phyloP scores from a whole-genome alignment of 1,140 invertebrate species.

The Ericerus pela region DNA sequence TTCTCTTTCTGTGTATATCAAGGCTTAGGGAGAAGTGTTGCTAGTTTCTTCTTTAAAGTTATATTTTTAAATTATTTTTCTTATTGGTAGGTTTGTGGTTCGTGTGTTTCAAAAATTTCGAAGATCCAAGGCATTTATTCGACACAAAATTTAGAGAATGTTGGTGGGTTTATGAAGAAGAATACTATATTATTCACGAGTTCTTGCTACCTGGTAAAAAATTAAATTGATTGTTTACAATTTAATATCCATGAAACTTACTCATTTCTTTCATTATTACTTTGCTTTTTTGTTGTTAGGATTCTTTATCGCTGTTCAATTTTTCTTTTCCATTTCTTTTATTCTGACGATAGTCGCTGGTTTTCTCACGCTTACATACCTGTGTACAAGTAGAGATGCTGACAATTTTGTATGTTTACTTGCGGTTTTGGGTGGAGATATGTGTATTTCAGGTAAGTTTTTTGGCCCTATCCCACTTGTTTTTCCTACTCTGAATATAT shows the following conservation, averaged over 20 bases:
- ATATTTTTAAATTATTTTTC: constrained; percentile 13
- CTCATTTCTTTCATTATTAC: constrained; percentile 15
- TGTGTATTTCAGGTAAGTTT: constrained; percentile 44
- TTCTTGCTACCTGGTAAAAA: constrained; percentile 17
- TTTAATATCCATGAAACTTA: background rate
- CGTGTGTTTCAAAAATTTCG: constrained; percentile 72
- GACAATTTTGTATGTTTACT: constrained; percentile 58
- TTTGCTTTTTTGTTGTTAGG: constrained; percentile 37
- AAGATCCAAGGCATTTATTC: constrained; percentile 62
- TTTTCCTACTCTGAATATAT: background rate
- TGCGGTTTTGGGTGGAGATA: constrained; percentile 50
- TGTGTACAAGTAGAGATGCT: constrained; percentile 60
- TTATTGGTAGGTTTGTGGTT: constrained; percentile 70
- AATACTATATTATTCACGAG: constrained; percentile 29
- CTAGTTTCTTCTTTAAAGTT: background rate
- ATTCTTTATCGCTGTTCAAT: constrained; percentile 85
- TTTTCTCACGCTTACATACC: constrained; percentile 52
- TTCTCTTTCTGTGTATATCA: background rate
- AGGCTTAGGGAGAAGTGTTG: background rate
- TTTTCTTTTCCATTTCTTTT: constrained; percentile 76
- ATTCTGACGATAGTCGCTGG: constrained; percentile 56
- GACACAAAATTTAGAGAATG: constrained; percentile 65
- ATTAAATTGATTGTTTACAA: background rate
- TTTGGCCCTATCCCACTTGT: background rate
- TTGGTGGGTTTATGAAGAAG: constrained; percentile 87